Base-by-base conservation (phyloP, 2,113 vertebrate species). In the Notarius lentiginosus region DNA sequence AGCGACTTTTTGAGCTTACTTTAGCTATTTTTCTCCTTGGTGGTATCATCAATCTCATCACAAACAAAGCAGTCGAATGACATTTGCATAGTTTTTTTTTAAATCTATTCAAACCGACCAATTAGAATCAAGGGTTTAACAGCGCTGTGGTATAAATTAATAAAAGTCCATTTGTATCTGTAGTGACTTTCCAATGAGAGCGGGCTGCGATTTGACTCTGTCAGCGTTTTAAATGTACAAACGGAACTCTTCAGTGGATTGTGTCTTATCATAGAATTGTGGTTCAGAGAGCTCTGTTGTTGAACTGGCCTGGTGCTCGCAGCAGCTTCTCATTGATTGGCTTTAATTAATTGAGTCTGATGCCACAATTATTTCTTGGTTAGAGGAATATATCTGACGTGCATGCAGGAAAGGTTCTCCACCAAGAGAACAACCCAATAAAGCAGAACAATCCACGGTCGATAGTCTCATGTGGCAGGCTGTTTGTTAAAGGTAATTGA, bases 331-430 rank as follows among this genome's bases (percentile, higher is more conserved):
- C 60, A 86, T 79, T 66, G 75, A 86, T 80, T n/a, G 51, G 49
- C 53, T 86, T 80, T 86, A 86, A 84, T 84, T 75, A 84, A 86
- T 80, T 86, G 84, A 86, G 75, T 86, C 61, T 79, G 84, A 80
- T 80, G 76, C 63, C 30, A 68, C 84, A 80, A 80, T 70, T 80
- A 80, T 86, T 86, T 68, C 76, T 86, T 58, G 76, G 84, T 86
- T 86, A 58, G 84, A 53, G 30, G 30, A 86, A 86, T 66, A 86
- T 76, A 86, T 70, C 61, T 80, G 51, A 86, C 51, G 30, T 4
- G 15, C 27, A 75, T 56, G 51, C 84, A 85, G 84, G 73, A 85
- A 79, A 79, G 30, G 84, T 79, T 85, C 61, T 66, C 15, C 41
- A 65, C 60, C 84, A 65, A 65, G 24, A 79, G 61, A 77, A 85